These are phyloP conservation scores for Sebastes vulpes DNA, from an alignment of 2,797 vertebrate species.

Conservation along the genomic window DNA sequence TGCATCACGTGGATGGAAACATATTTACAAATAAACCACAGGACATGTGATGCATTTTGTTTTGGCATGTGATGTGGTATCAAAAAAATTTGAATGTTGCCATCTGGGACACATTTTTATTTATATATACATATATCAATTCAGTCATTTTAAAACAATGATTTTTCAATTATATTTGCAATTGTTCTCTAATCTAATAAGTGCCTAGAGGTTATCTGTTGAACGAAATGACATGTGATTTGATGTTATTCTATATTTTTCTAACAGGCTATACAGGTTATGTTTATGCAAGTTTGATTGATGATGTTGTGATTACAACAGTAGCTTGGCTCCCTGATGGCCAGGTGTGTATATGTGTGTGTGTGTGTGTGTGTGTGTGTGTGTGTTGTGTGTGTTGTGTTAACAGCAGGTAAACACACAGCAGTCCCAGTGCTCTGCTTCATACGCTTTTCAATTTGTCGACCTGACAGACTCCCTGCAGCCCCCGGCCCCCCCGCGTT, in stretches of 20 bases:
- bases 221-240: not conserved
- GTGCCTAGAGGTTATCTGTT: not conserved
- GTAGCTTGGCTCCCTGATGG: not conserved
- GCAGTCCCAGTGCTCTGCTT: slow-evolving; percentile 18
- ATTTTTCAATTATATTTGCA: not conserved
- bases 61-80: not conserved
- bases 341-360: not conserved
- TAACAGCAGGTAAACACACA: slow-evolving; percentile 27
- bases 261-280: not conserved
- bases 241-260: not conserved
- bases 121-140: not conserved
- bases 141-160: not conserved
- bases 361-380: not conserved
- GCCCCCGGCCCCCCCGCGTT: slow-evolving; percentile 14
- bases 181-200: not conserved
- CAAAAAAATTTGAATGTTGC: not conserved
- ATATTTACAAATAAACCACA: not conserved
- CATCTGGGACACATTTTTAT: not conserved
- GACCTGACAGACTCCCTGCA: slow-evolving; percentile 11
- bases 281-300: not conserved
- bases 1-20: not conserved
- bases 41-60: not conserved
- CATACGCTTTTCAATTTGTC: slow-evolving; percentile 53
- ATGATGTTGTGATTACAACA: not conserved
- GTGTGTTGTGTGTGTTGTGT: not conserved